These are phyloP conservation scores for Sphaerophoria rueppellii DNA, from an alignment of 2,888 invertebrate species.

Conservation along the genomic window DNA sequence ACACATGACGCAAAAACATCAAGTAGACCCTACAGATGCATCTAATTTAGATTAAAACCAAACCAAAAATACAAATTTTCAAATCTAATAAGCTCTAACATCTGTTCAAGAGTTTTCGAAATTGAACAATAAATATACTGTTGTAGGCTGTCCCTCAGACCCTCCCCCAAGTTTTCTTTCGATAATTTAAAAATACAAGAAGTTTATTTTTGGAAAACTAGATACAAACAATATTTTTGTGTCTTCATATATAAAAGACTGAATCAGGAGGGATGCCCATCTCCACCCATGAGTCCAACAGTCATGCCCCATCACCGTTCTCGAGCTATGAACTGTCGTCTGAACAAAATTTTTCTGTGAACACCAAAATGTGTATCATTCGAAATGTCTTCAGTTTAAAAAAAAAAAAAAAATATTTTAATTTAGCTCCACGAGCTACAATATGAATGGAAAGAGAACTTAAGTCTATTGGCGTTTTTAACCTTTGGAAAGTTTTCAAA, in stretches of 20 bases:
- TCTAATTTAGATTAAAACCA: slow-evolving; percentile 22
- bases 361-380: slow-evolving; percentile 23
- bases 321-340: slow-evolving; percentile 54
- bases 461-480: slow-evolving; percentile 49
- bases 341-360: neutral
- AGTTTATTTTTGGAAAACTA: slow-evolving; percentile 68
- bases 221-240: slow-evolving; percentile 5
- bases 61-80: slow-evolving; percentile 35
- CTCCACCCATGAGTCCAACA: slow-evolving; percentile 15
- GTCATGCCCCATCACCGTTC: slow-evolving; percentile 38
- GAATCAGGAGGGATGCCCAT: slow-evolving; percentile 14
- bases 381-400: slow-evolving; percentile 8
- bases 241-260: slow-evolving; percentile 14
- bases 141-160: slow-evolving; percentile 9
- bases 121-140: slow-evolving; percentile 56
- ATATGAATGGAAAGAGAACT: slow-evolving; percentile 59
- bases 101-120: slow-evolving; percentile 46
- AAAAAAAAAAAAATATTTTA: slow-evolving; percentile 14
- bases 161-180: slow-evolving; percentile 60
- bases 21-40: slow-evolving; percentile 32
- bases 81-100: slow-evolving; percentile 61
- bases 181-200: slow-evolving; percentile 8
- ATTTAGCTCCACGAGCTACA: slow-evolving; percentile 45
- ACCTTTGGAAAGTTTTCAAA: slow-evolving; percentile 52
- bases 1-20: slow-evolving; percentile 44